Evolutionary conservation across 2,888 invertebrate genomes (phyloP).

Genomic region (Abrostola tripartita): DNA sequence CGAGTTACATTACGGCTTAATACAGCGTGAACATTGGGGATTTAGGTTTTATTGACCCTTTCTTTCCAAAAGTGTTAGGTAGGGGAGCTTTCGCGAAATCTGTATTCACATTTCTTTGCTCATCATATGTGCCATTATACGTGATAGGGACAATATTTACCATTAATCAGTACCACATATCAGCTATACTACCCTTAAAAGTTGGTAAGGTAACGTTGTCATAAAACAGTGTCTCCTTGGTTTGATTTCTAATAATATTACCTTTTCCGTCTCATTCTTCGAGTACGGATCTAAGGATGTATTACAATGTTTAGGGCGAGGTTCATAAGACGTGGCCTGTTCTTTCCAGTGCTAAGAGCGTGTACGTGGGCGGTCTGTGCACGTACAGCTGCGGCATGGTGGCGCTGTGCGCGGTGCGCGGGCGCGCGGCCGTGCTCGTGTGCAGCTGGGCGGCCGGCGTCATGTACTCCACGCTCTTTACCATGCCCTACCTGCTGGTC

Average conservation of each 20-base stretch:
- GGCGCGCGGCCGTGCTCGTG: slow-evolving; percentile 93
- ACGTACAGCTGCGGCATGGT: slow-evolving; percentile 97
- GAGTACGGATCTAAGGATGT: too few relatives aligned
- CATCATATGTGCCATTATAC: too few relatives aligned
- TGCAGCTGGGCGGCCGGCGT: slow-evolving; percentile 98
- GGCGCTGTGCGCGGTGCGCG: slow-evolving; percentile 93
- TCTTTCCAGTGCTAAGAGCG: slow-evolving; percentile 92
- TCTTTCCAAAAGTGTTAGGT: background rate
- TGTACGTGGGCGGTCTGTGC: slow-evolving; percentile 96
- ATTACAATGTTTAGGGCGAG: too few relatives aligned
- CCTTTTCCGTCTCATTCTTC: too few relatives aligned
- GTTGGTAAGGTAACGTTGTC: too few relatives aligned
- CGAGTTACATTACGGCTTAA: slow-evolving; percentile 21
- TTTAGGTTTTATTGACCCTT: slow-evolving; percentile 13
- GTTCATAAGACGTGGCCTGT: background rate
- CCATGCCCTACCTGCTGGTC: slow-evolving; percentile 97
- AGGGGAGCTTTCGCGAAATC: background rate
- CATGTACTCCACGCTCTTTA: slow-evolving; percentile 99
- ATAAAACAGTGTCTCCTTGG: too few relatives aligned
- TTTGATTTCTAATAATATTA: too few relatives aligned
- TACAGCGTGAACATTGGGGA: slow-evolving; percentile 9
- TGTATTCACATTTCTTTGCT: background rate
- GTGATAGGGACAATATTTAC: too few relatives aligned
- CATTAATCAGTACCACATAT: too few relatives aligned
- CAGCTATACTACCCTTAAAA: too few relatives aligned